Base-by-base conservation (phyloP, 2,888 invertebrate species). In the Plebejus melissa region DNA sequence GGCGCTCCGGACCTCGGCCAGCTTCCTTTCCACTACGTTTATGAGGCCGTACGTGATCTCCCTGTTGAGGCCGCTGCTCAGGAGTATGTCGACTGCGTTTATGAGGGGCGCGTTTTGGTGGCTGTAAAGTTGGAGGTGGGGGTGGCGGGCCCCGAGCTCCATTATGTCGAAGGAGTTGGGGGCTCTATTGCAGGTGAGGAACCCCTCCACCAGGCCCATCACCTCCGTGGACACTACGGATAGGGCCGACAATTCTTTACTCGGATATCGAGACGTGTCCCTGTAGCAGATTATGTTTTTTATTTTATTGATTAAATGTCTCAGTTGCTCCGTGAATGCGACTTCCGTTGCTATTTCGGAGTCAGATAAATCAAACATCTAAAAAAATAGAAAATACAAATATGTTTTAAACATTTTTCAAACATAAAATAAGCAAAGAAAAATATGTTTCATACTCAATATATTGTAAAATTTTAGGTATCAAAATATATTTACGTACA, bases 301-400 rank as follows among this genome's bases (percentile, higher is more conserved):
- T 74, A 94, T 92, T 82, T 94, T 93, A 0, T 90, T 88, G n/a
- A 94, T 90, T 74, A 94, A 83, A 81, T 92, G 90, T 38, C 93
- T 93, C 74, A 96, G 90, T 78, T 95, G 95, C 85, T 96, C 95
- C 36, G 96, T 95, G 84, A 96, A 96, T 77, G 94, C 93, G n/a
- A 96, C 94, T 87, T 96, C 96, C 0, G 94, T 94, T 74, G 95
- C 95, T 41, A 96, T 89, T 82, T 94, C 93, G 7, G 95, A 95
- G 79, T 96, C 94, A 76, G 95, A 94, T 82, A 96, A 86, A 82
- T 95, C 94, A 81, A 96, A 96, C 87, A 95, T 95, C 97, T 97
- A 94, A 77, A 79, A 79, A n/a, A 65, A 46, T 71, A 28, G 38
- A 36, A 50, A n/a, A 41, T 38, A 32, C 32, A 32, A 32, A 58